Percentiles rank a stretch among this genome's conserved stretches.
phyloP scores from a whole-genome alignment of 2,113 vertebrate species.

The Carettochelys insculpta region DNA sequence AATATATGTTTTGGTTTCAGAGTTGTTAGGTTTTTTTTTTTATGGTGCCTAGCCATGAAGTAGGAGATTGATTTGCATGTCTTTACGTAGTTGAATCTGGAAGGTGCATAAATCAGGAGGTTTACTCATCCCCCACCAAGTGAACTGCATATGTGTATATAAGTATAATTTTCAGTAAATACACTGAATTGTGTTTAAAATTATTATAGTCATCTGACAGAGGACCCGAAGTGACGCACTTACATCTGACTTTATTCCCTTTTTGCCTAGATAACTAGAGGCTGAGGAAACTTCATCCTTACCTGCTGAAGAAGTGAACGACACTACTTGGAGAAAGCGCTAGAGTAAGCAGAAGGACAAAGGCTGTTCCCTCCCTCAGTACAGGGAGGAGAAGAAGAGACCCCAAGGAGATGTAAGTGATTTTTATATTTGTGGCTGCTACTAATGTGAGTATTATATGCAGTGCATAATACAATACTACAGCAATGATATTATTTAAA shows the following conservation, averaged over 20 bases:
- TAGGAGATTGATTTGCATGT: neutral
- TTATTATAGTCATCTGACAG: neutral
- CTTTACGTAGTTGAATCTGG: neutral
- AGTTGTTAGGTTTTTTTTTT: neutral
- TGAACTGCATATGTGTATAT: neutral
- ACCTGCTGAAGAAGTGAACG: constrained; percentile 43
- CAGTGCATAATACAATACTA: neutral
- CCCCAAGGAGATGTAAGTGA: constrained; percentile 73
- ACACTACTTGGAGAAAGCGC: constrained; percentile 42
- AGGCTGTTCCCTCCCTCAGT: neutral
- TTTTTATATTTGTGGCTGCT: constrained; percentile 10
- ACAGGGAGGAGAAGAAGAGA: constrained; percentile 36
- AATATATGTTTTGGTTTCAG: neutral
- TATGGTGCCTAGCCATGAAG: neutral
- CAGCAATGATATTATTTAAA: neutral
- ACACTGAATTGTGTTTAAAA: neutral
- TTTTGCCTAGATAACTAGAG: constrained; percentile 30
- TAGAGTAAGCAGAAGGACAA: constrained; percentile 38
- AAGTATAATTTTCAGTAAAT: neutral
- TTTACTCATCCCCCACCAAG: too few relatives aligned
- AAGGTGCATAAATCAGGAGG: too few relatives aligned
- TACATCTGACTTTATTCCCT: neutral
- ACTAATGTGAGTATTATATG: neutral
- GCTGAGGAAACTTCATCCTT: constrained; percentile 52
- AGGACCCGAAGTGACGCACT: neutral